phyloP scores from a whole-genome alignment of 2,113 vertebrate genomes.

The Speoplatyrhinus poulsoni region DNA sequence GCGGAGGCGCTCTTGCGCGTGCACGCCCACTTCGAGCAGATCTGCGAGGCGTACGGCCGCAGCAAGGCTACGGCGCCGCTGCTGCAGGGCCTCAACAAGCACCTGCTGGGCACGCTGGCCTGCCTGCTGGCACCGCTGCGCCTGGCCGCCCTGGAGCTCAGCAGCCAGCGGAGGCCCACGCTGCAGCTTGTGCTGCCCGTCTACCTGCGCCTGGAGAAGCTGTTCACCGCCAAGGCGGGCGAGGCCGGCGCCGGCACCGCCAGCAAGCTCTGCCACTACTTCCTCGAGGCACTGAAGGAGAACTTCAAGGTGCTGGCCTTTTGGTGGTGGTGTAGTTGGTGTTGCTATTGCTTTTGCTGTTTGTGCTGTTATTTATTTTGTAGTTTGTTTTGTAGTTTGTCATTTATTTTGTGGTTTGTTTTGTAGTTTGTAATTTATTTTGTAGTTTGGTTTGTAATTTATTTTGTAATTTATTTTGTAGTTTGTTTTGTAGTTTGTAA shows the following conservation, averaged over 20 bases:
- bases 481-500: too few relatives aligned
- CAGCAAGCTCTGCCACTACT: conserved; percentile 98
- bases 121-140: conserved; percentile 91
- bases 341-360: too few relatives aligned
- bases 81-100: conserved; percentile 96
- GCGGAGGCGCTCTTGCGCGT: conserved; percentile 94
- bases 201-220: conserved; percentile 95
- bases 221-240: conserved; percentile 97
- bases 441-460: too few relatives aligned
- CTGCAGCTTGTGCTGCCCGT: conserved; percentile 95
- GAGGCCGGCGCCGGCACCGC: conserved; percentile 88
- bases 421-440: too few relatives aligned
- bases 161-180: conserved; percentile 91
- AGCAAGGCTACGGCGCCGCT: conserved; percentile 91
- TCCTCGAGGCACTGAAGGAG: conserved; percentile 96
- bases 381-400: too few relatives aligned
- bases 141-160: conserved; percentile 90
- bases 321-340: too few relatives aligned
- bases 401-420: too few relatives aligned
- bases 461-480: too few relatives aligned
- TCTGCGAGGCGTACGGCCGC: conserved; percentile 93
- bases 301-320: conserved; percentile 84
- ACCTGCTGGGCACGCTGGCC: conserved; percentile 90
- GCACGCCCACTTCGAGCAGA: conserved; percentile 94
- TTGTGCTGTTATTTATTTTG: too few relatives aligned